A percentile compares a stretch with the other conserved stretches of the same genome.
Conservation (phyloP, 2,113 vertebrate species). For the Promerops cafer region DNA sequence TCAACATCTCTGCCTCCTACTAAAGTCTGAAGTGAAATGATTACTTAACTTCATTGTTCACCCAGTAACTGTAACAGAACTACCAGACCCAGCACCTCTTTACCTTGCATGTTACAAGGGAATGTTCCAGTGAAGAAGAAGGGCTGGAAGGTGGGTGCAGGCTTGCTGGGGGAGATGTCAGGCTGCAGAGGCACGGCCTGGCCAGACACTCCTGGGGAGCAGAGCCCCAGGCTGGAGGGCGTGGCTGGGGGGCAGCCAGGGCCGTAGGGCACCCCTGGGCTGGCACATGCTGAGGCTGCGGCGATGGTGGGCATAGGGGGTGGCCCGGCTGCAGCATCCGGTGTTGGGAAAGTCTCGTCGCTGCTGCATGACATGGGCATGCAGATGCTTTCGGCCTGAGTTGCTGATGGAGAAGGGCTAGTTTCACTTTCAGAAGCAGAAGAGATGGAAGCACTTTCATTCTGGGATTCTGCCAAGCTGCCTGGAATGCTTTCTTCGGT, state of each 20-base stretch:
- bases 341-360: neutral
- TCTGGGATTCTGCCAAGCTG: constrained; percentile 40
- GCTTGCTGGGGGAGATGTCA: constrained; percentile 38
- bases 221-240: neutral
- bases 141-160: constrained; percentile 78
- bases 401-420: neutral
- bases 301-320: accelerated
- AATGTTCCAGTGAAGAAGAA: constrained; percentile 85
- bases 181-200: constrained; percentile 10
- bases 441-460: constrained; percentile 58
- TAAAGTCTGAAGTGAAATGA: neutral
- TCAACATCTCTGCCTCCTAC: neutral
- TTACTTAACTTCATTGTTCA: neutral
- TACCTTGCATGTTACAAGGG: constrained; percentile 83
- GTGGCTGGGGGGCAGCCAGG: accelerated
- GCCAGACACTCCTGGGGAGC: accelerated
- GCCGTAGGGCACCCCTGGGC: neutral
- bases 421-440: constrained; percentile 42
- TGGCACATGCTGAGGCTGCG: neutral
- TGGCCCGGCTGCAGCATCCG: accelerated
- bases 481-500: constrained; percentile 52
- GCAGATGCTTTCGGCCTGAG: neutral
- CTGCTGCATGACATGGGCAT: neutral
- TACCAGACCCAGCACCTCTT: neutral
- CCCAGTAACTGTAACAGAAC: neutral